Evolutionary conservation across 2,113 vertebrate species (phyloP), one percentile per base, ranked within the genome.

Genomic region (Chlamydotis undulata): DNA sequence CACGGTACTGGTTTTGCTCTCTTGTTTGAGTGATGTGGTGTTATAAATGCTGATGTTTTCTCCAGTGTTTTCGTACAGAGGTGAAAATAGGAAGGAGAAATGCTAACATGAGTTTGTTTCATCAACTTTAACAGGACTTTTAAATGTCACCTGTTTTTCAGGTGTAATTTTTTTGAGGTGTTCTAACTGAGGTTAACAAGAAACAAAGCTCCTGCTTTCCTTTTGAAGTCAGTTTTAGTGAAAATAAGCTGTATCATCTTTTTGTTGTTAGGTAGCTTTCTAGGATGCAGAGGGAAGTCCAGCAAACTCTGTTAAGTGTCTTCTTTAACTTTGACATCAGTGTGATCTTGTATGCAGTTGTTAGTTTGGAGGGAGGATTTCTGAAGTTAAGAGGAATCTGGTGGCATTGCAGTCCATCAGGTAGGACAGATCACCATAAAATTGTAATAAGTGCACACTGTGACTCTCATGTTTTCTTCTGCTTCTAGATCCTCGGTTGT

Each of bases 21-120:
- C 41, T 24, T 59, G 28, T 59, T 63, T 2, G 5, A 39, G 43
- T 47, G 52, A 28, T 0, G 0, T 28, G 8, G 12, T 83, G n/a
- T 67, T 85, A 23, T 3, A 86, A 89, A 33, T 43, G 21, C 45
- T 41, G 14, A 4, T 75, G 47, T 64, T 84, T 89, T 64, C n/a
- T 50, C 28, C 26, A n/a, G 35, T 15, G 16, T 83, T 92, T 63
- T 83, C 80, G 75, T 39, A 52, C 22, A 19, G 52, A 86, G 39
- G 14, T 60, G 55, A 56, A n/a, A 80, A 68, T 35, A 65, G 59
- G 63, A 73, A 61, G 14, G 61, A 90, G 21, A 84, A 87, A 69
- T n/a, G 31, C 35, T 79, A 8, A 56, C 5, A 1, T 19, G 21
- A 68, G 11, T 49, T 75, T 56, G n/a, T 59, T 84, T 70, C 28